These are phyloP conservation scores for Sciurus carolinensis DNA, from an alignment of 2,797 vertebrate genomes.

Conservation along the genomic window DNA sequence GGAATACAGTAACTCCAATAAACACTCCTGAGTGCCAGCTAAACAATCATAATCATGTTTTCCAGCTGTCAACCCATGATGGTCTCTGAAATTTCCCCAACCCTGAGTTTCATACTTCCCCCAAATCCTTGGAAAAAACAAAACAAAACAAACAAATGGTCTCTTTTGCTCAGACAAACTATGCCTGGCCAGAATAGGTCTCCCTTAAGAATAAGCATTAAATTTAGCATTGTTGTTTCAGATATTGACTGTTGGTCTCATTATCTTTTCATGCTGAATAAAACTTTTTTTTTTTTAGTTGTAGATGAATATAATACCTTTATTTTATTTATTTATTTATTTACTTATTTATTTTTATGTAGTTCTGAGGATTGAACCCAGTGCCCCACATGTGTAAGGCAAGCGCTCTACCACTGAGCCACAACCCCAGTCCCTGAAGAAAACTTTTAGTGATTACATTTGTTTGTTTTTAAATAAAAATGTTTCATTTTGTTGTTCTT, in stretches of 20 bases:
- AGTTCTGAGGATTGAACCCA: too few relatives aligned
- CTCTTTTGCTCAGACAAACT: background rate
- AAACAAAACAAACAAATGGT: background rate
- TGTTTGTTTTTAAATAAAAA: conserved; percentile 57
- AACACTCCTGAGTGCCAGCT: background rate
- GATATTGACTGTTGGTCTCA: conserved; percentile 12
- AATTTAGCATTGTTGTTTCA: conserved; percentile 44
- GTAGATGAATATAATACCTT: too few relatives aligned
- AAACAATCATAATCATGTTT: conserved; percentile 6
- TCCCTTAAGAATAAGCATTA: background rate
- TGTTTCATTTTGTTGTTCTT: too few relatives aligned
- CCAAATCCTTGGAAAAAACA: background rate
- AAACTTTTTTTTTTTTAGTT: background rate
- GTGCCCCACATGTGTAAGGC: too few relatives aligned
- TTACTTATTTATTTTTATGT: too few relatives aligned
- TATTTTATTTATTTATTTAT: too few relatives aligned
- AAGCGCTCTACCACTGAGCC: too few relatives aligned
- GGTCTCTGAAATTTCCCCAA: background rate
- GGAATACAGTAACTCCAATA: background rate
- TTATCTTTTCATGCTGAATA: conserved; percentile 25
- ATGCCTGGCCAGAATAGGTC: background rate
- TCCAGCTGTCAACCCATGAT: background rate
- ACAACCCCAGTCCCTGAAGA: background rate
- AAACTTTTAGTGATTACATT: background rate
- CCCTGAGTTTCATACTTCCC: background rate